These are phyloP conservation scores for Stichodactyla mertensii DNA, from an alignment of 64 coral and sea anemone genomes.

Conservation along the genomic window DNA sequence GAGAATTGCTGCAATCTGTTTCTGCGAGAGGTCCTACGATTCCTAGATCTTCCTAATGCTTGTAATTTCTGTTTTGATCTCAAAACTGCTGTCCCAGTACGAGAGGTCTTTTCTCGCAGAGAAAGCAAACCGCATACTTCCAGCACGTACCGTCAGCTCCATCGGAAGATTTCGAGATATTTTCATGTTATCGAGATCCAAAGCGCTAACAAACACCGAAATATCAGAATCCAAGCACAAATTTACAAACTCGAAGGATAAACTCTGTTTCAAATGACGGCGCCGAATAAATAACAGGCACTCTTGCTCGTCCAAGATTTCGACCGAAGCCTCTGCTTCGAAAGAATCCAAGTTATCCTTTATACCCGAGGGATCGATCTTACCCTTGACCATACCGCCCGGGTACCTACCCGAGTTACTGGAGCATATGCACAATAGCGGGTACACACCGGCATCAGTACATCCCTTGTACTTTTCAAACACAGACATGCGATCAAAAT, in stretches of 20 bases:
- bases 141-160: not conserved
- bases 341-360: not conserved
- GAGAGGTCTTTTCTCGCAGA: not conserved
- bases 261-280: not conserved
- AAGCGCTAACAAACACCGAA: not conserved
- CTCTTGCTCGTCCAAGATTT: not conserved
- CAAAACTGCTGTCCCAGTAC: not conserved
- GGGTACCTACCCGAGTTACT: not conserved
- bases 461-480: conserved; percentile 59
- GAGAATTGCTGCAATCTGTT: not conserved
- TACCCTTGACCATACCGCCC: not conserved
- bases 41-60: not conserved
- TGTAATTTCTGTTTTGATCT: not conserved
- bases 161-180: not conserved
- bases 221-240: not conserved
- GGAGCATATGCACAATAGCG: conserved; percentile 60
- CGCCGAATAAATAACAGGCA: not conserved
- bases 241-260: not conserved
- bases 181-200: not conserved
- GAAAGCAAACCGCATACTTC: not conserved
- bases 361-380: not conserved
- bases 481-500: conserved; percentile 64
- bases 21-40: not conserved
- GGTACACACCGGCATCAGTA: conserved; percentile 25
- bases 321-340: not conserved